Evolutionary conservation across 2,113 vertebrate species (phyloP).

Genomic region (Passer domesticus): DNA sequence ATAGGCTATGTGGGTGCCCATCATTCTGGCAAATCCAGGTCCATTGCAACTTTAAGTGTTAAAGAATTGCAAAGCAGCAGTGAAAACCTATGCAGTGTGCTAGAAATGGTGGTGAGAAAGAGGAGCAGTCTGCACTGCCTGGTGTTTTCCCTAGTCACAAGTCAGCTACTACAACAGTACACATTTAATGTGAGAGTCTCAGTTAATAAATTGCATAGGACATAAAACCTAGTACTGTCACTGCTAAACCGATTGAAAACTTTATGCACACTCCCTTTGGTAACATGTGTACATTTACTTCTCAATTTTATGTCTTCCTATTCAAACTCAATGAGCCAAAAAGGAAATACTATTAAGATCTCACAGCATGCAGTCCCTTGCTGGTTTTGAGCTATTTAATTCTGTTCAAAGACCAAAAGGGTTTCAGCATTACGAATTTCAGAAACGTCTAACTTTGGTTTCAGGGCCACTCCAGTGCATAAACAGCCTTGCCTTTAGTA

Average conservation of each 20-base stretch:
- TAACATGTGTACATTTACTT: not conserved
- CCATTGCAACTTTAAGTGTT: not conserved
- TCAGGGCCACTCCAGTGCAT: not conserved
- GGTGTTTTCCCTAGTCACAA: not conserved
- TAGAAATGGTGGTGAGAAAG: not conserved
- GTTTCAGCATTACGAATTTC: not conserved
- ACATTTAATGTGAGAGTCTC: not conserved
- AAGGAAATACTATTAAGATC: slow-evolving; percentile 48
- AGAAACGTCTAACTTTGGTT: not conserved
- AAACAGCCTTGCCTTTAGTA: not conserved
- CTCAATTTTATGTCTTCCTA: slow-evolving; percentile 54
- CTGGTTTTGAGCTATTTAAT: slow-evolving; percentile 48
- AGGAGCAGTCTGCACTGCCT: not conserved
- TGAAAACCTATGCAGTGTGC: not conserved
- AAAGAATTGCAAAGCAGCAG: not conserved
- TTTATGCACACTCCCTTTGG: slow-evolving; percentile 2
- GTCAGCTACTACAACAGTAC: not conserved
- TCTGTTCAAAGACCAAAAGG: slow-evolving; percentile 30
- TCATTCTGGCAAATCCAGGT: not conserved
- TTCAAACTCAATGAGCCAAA: slow-evolving; percentile 66
- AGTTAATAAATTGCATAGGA: slow-evolving; percentile 57
- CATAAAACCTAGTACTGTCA: not conserved
- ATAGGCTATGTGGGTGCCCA: not conserved
- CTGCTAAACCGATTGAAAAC: slow-evolving; percentile 27
- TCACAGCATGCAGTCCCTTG: slow-evolving; percentile 14